phyloP scores from a whole-genome alignment of 1,140 invertebrate genomes.

The Spodoptera litura region DNA sequence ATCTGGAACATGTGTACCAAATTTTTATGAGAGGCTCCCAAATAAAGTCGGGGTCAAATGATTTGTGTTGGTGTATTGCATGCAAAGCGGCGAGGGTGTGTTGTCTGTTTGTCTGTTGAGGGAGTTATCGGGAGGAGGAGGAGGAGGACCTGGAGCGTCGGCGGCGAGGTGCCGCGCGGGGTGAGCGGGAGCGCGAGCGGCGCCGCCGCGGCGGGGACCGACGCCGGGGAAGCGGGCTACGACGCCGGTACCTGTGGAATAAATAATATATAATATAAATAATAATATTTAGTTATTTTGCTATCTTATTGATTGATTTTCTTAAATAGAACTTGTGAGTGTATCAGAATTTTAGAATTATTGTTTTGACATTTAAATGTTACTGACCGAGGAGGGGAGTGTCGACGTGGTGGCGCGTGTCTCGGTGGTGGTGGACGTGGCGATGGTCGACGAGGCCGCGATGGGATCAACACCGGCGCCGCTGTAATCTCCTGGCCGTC shows the following conservation, averaged over 20 bases:
- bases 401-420: conserved; percentile 87
- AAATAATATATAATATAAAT: background rate
- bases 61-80: conserved; percentile 36
- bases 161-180: conserved; percentile 89
- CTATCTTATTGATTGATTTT: no score
- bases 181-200: conserved; percentile 88
- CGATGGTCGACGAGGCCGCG: conserved; percentile 89
- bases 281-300: no score
- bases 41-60: conserved; percentile 15
- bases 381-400: conserved; percentile 85
- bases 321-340: no score
- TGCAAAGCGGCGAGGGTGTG: conserved; percentile 26
- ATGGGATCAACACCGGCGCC: conserved; percentile 94
- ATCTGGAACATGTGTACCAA: conserved; percentile 37
- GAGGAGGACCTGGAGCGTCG: conserved; percentile 93
- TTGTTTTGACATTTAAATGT: background rate
- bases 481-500: conserved; percentile 98
- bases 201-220: conserved; percentile 86
- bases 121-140: conserved; percentile 90
- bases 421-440: conserved; percentile 88
- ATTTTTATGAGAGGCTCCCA: conserved; percentile 4
- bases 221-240: conserved; percentile 85
- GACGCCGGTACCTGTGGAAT: conserved; percentile 86
- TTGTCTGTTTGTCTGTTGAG: conserved; percentile 44
- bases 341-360: no score